Conservation (phyloP, 2,888 invertebrate species). For the Ectemnius lituratus region DNA sequence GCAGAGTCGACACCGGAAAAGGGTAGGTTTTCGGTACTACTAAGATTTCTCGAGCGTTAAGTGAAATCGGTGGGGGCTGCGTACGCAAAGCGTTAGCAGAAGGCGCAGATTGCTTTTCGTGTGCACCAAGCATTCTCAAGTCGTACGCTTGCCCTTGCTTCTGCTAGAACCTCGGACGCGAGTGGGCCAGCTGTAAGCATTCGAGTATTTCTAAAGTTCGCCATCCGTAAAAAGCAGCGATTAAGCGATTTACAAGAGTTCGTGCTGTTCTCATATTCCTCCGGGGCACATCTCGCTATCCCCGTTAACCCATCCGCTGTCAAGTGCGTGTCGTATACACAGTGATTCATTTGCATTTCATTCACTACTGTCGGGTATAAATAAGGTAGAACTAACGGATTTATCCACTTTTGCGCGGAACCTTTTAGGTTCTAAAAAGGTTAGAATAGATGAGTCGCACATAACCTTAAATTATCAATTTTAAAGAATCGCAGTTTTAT, state of each 20-base stretch:
- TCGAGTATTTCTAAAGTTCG: slow-evolving; percentile 65
- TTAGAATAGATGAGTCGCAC: too few relatives aligned
- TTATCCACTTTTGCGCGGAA: too few relatives aligned
- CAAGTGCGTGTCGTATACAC: too few relatives aligned
- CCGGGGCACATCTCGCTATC: not conserved
- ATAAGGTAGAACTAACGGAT: too few relatives aligned
- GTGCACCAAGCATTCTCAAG: slow-evolving; percentile 64
- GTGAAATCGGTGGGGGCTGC: slow-evolving; percentile 23
- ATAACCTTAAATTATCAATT: too few relatives aligned
- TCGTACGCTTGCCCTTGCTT: too few relatives aligned
- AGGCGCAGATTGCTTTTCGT: slow-evolving; percentile 52
- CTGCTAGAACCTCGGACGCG: not conserved
- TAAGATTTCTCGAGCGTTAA: slow-evolving; percentile 47
- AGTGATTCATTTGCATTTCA: too few relatives aligned
- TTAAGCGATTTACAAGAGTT: slow-evolving; percentile 70
- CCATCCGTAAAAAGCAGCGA: slow-evolving; percentile 73
- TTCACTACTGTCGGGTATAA: too few relatives aligned
- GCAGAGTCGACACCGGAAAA: too few relatives aligned
- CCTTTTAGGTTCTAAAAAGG: too few relatives aligned
- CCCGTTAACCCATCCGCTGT: too few relatives aligned
- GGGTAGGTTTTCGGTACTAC: not conserved
- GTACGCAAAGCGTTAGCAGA: not conserved
- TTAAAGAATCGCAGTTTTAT: too few relatives aligned
- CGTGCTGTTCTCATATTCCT: slow-evolving; percentile 25
- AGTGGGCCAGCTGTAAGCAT: slow-evolving; percentile 14